phyloP scores from a whole-genome alignment of 2,113 vertebrate genomes.

The Garra rufa region DNA sequence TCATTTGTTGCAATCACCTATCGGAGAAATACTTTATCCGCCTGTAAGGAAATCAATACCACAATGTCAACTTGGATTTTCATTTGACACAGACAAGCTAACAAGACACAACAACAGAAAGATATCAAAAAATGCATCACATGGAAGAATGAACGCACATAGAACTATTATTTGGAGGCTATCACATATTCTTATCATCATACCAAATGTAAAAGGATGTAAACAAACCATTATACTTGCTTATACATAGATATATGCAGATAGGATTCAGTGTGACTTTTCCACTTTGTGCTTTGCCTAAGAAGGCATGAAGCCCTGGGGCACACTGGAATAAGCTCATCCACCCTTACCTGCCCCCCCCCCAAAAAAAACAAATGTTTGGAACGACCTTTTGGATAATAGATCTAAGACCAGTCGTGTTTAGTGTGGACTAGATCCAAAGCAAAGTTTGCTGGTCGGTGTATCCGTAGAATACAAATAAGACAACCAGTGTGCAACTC shows the following conservation, averaged over 20 bases:
- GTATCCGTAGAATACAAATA: not conserved
- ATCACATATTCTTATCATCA: not conserved
- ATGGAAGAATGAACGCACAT: not conserved
- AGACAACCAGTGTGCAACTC: not conserved
- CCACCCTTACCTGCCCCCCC: constrained; percentile 17
- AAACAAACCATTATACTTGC: constrained; percentile 23
- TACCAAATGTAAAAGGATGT: not conserved
- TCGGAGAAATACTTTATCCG: constrained; percentile 54
- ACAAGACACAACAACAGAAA: constrained; percentile 44
- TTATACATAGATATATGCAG: constrained; percentile 9
- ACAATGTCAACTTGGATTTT: constrained; percentile 51
- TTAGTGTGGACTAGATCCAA: not conserved
- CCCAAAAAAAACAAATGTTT: not conserved
- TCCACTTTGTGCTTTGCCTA: constrained; percentile 24
- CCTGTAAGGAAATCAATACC: constrained; percentile 57
- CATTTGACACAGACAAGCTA: constrained; percentile 47
- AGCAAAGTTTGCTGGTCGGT: not conserved
- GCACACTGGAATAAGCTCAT: not conserved
- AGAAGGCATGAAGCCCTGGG: constrained; percentile 24
- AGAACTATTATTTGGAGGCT: not conserved
- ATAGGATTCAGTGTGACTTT: constrained; percentile 1
- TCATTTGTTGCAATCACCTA: constrained; percentile 47
- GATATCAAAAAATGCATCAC: constrained; percentile 13
- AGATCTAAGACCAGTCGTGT: not conserved
- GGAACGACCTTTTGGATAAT: not conserved